These are phyloP conservation scores for Gambusia yucatana DNA, from an alignment of 2,797 vertebrate species.

Conservation along the genomic window DNA sequence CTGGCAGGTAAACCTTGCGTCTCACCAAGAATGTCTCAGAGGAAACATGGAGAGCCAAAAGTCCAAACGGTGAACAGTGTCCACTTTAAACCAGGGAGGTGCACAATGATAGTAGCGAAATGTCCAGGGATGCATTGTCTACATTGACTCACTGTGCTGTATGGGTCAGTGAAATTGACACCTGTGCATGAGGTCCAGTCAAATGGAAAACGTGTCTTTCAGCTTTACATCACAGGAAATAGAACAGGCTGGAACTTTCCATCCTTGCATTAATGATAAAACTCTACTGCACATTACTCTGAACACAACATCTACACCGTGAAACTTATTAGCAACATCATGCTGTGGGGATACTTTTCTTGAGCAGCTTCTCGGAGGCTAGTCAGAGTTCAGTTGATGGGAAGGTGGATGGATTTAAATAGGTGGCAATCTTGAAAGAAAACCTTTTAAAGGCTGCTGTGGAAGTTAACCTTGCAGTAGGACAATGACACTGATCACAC, in stretches of 20 bases:
- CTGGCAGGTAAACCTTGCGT: constrained; percentile 6
- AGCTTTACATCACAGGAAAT: constrained; percentile 47
- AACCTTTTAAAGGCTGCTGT: background rate
- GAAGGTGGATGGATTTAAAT: background rate
- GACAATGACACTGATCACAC: background rate
- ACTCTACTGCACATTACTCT: constrained; percentile 3
- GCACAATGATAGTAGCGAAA: constrained; percentile 28
- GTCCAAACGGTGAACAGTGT: constrained; percentile 28
- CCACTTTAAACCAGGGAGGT: constrained; percentile 26
- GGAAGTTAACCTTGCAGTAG: background rate
- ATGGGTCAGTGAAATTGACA: constrained; percentile 42
- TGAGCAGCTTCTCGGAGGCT: background rate
- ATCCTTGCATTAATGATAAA: constrained; percentile 23
- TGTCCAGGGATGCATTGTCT: constrained; percentile 55
- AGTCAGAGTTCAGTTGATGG: background rate
- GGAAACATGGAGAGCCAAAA: constrained; percentile 14
- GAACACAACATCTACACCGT: background rate
- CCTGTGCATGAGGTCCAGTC: constrained; percentile 34
- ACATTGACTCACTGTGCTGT: constrained; percentile 40
- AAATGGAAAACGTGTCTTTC: constrained; percentile 46
- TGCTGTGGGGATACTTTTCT: background rate
- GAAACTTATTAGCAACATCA: background rate
- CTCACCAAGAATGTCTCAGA: constrained; percentile 25
- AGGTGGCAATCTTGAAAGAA: background rate
- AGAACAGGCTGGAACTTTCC: constrained; percentile 29